Percentiles rank a stretch among this genome's conserved stretches.
Evolutionary conservation across 1,140 invertebrate genomes (phyloP).

Genomic region (Cyphomyrmex costatus): DNA sequence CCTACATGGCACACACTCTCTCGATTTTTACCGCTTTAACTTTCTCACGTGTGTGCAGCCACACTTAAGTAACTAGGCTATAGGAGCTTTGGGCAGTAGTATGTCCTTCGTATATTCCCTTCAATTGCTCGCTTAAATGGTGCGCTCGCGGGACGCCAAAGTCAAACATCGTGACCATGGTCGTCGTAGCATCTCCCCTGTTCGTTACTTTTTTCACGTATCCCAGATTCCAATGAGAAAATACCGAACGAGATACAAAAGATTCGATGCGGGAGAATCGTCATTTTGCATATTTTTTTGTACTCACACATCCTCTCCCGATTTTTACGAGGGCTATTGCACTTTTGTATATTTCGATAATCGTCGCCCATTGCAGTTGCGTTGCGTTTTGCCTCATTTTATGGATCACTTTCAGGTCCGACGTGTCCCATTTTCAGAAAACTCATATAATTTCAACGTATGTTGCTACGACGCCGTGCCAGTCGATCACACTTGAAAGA

Average conservation of each 20-base stretch:
- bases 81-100: conserved; percentile 77
- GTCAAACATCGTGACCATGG: conserved; percentile 35
- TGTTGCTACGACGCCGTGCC: conserved; percentile 61
- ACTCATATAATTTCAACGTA: not conserved
- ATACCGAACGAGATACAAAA: not conserved
- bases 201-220: not conserved
- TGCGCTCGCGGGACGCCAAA: conserved; percentile 25
- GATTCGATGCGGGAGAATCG: conserved; percentile 11
- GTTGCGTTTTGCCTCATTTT: not conserved
- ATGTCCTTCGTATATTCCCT: conserved; percentile 43
- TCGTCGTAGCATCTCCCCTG: conserved; percentile 42
- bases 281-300: conserved; percentile 30
- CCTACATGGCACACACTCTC: not conserved
- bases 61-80: conserved; percentile 74
- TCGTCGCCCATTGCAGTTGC: not conserved
- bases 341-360: not conserved
- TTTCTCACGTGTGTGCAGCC: conserved; percentile 37
- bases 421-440: not conserved
- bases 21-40: conserved; percentile 42
- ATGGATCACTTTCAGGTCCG: not conserved
- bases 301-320: conserved; percentile 13
- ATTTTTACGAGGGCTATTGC: not conserved
- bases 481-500: conserved; percentile 38
- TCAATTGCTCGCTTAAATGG: conserved; percentile 25
- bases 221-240: not conserved